Conservation (phyloP, 2,888 invertebrate genomes). For the Heliconius charithonia region DNA sequence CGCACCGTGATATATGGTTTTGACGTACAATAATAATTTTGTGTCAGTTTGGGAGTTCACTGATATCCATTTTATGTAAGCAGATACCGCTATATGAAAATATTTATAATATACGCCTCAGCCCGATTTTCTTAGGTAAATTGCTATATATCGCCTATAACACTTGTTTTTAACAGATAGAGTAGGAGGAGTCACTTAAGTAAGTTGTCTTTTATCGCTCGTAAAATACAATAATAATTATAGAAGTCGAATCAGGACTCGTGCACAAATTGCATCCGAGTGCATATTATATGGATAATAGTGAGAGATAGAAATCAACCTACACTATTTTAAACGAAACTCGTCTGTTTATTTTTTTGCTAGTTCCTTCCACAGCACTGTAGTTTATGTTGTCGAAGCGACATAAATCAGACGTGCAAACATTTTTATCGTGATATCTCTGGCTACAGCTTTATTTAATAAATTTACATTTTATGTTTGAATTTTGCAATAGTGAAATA, state of each 20-base stretch:
- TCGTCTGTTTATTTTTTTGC: not conserved
- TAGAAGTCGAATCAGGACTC: no score
- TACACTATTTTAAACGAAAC: not conserved
- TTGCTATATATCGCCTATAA: not conserved
- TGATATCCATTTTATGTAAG: not conserved
- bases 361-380: not conserved
- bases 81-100: not conserved
- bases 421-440: conserved; percentile 10
- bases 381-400: not conserved
- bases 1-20: conserved; percentile 41
- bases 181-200: no score
- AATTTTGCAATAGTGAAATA: not conserved
- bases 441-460: not conserved
- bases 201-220: no score
- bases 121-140: not conserved
- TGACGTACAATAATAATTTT: conserved; percentile 32
- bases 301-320: not conserved
- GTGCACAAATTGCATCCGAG: not conserved
- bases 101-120: not conserved
- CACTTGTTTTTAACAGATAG: no score
- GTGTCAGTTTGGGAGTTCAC: not conserved
- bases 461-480: not conserved
- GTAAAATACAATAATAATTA: not conserved
- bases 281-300: not conserved
- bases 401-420: not conserved